phyloP scores from a whole-genome alignment of 2,888 invertebrate species.

The Candidula unifasciata region DNA sequence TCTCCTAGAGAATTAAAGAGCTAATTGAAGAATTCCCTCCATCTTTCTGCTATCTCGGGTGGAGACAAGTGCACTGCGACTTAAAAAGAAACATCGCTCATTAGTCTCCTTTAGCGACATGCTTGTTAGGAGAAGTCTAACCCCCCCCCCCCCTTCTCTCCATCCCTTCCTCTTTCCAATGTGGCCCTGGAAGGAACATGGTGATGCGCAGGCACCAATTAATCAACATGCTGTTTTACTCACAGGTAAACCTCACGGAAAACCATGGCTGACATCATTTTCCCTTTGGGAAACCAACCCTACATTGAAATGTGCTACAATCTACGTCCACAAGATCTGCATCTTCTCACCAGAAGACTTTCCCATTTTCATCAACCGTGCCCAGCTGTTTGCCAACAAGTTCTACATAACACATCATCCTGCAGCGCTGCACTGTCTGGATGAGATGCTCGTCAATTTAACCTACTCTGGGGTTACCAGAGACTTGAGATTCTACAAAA shows the following conservation, averaged over 20 bases:
- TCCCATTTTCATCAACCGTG: slow-evolving; percentile 62
- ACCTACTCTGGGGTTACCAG: slow-evolving; percentile 1
- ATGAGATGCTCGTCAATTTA: slow-evolving; percentile 39
- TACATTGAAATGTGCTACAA: slow-evolving; percentile 58
- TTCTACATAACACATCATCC: slow-evolving; percentile 55
- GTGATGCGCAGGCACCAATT: too few relatives aligned
- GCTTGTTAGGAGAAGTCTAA: too few relatives aligned
- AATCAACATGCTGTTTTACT: too few relatives aligned
- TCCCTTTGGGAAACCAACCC: slow-evolving; percentile 56
- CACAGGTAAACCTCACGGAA: slow-evolving; percentile 32
- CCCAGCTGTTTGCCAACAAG: slow-evolving; percentile 75
- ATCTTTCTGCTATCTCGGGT: too few relatives aligned
- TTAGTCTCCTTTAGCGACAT: too few relatives aligned
- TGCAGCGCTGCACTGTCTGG: slow-evolving; percentile 47
- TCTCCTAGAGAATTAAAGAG: too few relatives aligned
- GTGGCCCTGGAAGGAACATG: too few relatives aligned
- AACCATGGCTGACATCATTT: slow-evolving; percentile 32
- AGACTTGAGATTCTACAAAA: slow-evolving; percentile 27
- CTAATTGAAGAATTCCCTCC: too few relatives aligned
- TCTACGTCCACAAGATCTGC: slow-evolving; percentile 60
- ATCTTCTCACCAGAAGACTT: slow-evolving; percentile 65
- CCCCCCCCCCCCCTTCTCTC: too few relatives aligned
- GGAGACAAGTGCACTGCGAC: too few relatives aligned
- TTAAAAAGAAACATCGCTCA: too few relatives aligned
- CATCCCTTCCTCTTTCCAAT: too few relatives aligned